Percentiles rank a stretch among this genome's conserved stretches.
Evolutionary conservation across 2,113 vertebrate species (phyloP).

Genomic region (Alouatta palliata): DNA sequence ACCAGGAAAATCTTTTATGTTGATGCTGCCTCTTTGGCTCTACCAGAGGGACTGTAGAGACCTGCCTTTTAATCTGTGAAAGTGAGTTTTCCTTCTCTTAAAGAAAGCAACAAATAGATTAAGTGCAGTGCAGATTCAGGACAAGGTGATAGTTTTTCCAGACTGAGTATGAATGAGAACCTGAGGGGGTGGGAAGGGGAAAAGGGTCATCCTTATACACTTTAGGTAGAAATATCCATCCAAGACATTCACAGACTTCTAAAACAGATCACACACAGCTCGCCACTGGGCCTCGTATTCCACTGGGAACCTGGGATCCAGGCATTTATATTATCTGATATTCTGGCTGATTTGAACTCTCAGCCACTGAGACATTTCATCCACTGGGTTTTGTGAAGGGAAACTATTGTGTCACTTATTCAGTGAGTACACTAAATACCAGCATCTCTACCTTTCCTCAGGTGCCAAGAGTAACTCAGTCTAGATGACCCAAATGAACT

Average conservation of each 20-base stretch:
- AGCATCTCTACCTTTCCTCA: neutral
- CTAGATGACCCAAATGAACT: neutral
- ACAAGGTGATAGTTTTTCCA: neutral
- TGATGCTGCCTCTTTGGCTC: neutral
- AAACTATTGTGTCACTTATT: neutral
- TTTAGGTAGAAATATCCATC: neutral
- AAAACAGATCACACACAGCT: neutral
- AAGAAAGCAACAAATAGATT: neutral
- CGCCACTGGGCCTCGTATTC: neutral
- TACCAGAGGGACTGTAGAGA: neutral
- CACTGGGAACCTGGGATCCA: neutral
- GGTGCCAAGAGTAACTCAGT: neutral
- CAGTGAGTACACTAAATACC: neutral
- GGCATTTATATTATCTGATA: neutral
- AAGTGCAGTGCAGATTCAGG: neutral
- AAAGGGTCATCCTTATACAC: neutral
- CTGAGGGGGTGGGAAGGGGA: neutral
- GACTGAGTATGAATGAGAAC: neutral
- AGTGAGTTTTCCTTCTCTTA: neutral
- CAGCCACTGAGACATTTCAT: neutral
- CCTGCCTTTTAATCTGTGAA: neutral
- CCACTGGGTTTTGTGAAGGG: neutral
- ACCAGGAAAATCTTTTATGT: neutral
- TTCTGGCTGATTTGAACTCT: neutral
- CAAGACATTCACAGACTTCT: neutral